Base-by-base conservation (phyloP, 2,888 invertebrate genomes). In the Lathronympha strigana region DNA sequence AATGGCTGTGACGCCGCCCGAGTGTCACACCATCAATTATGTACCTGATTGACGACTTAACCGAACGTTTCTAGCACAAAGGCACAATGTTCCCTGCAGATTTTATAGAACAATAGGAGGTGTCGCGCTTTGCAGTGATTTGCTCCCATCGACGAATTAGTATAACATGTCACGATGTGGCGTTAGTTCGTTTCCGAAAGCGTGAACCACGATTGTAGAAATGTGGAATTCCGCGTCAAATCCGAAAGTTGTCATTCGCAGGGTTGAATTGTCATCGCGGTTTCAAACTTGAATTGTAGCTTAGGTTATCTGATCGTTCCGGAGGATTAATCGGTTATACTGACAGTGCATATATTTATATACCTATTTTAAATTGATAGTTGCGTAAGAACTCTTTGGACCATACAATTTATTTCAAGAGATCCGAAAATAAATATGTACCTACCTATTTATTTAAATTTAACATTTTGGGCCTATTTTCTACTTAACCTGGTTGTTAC, bases 31-130 rank as follows among this genome's bases (percentile, higher is more conserved):
- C 79, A 81, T 77, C 85, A 83, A 84, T 87, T 83, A 86, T 77
- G 81, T 76, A 75, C 79, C 80, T 81, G 81, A 87, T 84, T 86
- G 84, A 84, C 85, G 84, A 84, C 82, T 83, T 84, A 82, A 83
- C 79, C 76, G 76, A 80, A 75, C 77, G 73, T 73, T 69, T 60
- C 60, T 61, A 54, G 47, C 54, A 66, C 66, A 66, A 66, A 66
- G 47, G 66, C 54, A 54, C 47, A 64, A 60, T 53, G 60, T 60
- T 64, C 64, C 60, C 60, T 38, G 21, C 60, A 66, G 66, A 66
- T 66, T 66, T 66, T 54, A 61, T 45, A 49, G 66, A 61, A 66
- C 66, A 66, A 66, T 66, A 40, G 61, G 61, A 31, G 5, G 60
- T 66, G 60, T 66, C 60, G 54, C 38, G 66, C 47, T 61, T 36